A percentile compares a stretch with the other conserved stretches of the same genome.
phyloP scores from a whole-genome alignment of 2,797 vertebrate species.

The Peromyscus aztecus region DNA sequence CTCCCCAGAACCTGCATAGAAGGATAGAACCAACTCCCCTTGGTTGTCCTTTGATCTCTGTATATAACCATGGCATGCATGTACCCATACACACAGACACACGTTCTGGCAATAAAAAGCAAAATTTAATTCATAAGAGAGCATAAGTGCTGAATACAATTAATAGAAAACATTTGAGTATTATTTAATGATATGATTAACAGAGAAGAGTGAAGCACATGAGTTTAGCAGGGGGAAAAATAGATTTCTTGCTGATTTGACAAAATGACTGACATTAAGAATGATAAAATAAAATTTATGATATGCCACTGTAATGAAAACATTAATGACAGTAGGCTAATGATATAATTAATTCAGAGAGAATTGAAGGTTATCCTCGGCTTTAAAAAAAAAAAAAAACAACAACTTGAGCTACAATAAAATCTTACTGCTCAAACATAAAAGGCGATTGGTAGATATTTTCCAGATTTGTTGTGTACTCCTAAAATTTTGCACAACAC shows the following conservation, averaged over 20 bases:
- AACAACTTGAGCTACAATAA: neutral
- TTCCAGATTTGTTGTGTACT: neutral
- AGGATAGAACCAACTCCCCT: neutral
- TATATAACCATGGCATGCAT: neutral
- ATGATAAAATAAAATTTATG: constrained; percentile 51
- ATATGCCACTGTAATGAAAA: constrained; percentile 46
- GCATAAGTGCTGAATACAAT: constrained; percentile 59
- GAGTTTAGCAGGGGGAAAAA: neutral
- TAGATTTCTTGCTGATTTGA: constrained; percentile 58
- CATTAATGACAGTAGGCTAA: constrained; percentile 41
- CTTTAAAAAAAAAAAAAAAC: neutral
- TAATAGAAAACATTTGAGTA: constrained; percentile 19
- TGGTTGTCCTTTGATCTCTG: neutral
- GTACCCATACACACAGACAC: neutral
- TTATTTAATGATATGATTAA: constrained; percentile 59
- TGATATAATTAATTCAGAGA: constrained; percentile 71
- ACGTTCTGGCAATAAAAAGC: neutral
- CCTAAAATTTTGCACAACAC: constrained; percentile 3
- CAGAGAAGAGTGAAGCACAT: neutral
- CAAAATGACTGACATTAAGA: constrained; percentile 52
- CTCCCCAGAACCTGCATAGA: neutral
- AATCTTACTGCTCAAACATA: neutral
- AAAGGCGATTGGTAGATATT: neutral
- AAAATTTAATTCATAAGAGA: neutral
- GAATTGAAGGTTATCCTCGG: constrained; percentile 11